Conservation (phyloP, 2,888 invertebrate genomes). For the Heliconius cydno region DNA sequence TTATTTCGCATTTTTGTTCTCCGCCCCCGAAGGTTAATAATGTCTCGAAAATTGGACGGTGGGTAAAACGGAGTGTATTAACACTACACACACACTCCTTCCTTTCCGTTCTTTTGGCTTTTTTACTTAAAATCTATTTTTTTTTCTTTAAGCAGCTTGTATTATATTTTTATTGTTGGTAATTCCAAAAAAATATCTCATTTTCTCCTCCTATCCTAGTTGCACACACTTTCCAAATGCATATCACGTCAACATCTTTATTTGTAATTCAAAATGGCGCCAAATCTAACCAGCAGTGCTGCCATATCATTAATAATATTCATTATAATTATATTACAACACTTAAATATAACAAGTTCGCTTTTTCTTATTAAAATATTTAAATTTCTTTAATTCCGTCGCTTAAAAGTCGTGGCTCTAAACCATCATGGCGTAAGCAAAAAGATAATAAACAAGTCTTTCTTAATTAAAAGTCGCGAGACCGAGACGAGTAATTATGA, state of each 20-base stretch:
- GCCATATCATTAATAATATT: constrained; percentile 4
- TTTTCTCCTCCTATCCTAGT: no score
- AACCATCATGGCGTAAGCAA: constrained; percentile 48
- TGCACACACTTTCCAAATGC: not conserved
- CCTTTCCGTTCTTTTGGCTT: no score
- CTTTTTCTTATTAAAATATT: constrained; percentile 50
- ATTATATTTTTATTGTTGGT: no score
- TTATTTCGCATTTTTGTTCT: no score
- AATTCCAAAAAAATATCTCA: no score
- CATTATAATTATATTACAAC: constrained; percentile 20
- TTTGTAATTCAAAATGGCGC: not conserved
- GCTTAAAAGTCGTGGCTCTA: constrained; percentile 44
- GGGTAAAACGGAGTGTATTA: no score
- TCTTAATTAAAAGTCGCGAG: constrained; percentile 71
- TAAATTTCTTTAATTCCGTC: constrained; percentile 53
- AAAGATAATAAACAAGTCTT: constrained; percentile 66
- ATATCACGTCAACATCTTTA: not conserved
- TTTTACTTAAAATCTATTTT: no score
- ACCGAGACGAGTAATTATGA: constrained; percentile 64
- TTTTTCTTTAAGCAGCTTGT: no score
- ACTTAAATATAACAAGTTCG: constrained; percentile 37
- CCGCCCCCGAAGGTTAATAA: no score
- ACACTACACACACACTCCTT: no score
- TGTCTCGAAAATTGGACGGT: no score
- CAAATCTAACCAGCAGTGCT: not conserved